Conservation (phyloP, 1,140 invertebrate species). For the Scylla paramamosain region DNA sequence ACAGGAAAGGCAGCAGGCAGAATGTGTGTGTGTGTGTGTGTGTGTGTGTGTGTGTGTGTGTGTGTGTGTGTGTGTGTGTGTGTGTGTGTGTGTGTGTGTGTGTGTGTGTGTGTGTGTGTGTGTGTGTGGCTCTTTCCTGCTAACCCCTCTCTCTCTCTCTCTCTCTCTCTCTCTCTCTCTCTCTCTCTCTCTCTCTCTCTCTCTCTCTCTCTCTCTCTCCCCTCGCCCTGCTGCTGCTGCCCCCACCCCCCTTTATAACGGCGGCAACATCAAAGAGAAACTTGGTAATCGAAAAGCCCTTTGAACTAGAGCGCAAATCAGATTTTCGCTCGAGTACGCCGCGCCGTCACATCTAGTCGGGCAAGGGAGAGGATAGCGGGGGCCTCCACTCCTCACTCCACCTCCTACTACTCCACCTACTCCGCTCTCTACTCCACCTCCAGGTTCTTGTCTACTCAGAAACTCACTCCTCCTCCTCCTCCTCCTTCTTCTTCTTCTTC, state of each 20-base stretch:
- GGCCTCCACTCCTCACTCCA: not conserved
- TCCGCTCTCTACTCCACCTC: not conserved
- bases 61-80: not conserved
- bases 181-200: constrained; percentile 27
- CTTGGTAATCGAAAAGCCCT: constrained; percentile 77
- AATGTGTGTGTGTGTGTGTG: not conserved
- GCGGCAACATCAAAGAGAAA: constrained; percentile 75
- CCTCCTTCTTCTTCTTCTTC: no score
- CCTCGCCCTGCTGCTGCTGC: not conserved
- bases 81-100: not conserved
- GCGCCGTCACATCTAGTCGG: constrained; percentile 68
- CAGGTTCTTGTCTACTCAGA: no score
- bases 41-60: not conserved
- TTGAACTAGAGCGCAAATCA: constrained; percentile 77
- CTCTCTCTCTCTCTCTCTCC: constrained; percentile 29
- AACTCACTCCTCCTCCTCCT: no score
- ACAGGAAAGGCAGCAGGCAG: not conserved
- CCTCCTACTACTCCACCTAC: not conserved
- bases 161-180: not conserved
- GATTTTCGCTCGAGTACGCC: constrained; percentile 76
- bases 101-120: not conserved
- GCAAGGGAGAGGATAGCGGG: constrained; percentile 28
- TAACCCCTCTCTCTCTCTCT: constrained; percentile 30
- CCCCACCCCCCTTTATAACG: constrained; percentile 71
- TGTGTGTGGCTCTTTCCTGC: not conserved